A percentile compares a stretch with the other conserved stretches of the same genome.
These are phyloP conservation scores for Luperina nickerlii DNA, from an alignment of 2,888 invertebrate species.

Conservation along the genomic window DNA sequence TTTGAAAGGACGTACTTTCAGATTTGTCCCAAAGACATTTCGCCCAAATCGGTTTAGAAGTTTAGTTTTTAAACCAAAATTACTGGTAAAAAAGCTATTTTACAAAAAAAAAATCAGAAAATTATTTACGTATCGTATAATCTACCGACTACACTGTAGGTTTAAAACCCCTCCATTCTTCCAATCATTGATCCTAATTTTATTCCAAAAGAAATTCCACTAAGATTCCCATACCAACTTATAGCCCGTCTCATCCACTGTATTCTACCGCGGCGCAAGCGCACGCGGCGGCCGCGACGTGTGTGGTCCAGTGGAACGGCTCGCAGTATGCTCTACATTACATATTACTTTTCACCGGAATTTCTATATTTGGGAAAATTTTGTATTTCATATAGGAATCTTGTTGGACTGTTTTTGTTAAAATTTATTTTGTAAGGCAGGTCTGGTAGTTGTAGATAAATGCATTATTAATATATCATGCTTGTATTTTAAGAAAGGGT, in stretches of 20 bases:
- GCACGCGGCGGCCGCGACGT: slow-evolving; percentile 68
- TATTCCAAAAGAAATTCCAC: background rate
- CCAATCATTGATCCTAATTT: background rate
- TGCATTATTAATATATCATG: background rate
- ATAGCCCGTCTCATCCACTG: slow-evolving; percentile 40
- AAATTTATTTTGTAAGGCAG: background rate
- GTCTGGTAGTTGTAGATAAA: background rate
- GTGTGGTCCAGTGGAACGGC: slow-evolving; percentile 69
- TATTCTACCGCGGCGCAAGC: slow-evolving; percentile 34
- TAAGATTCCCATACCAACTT: slow-evolving; percentile 13
- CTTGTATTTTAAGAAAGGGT: background rate
- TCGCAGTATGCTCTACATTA: slow-evolving; percentile 67
- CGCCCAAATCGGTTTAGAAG: too few relatives aligned
- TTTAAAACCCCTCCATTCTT: background rate
- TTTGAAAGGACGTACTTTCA: too few relatives aligned
- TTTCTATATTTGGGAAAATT: slow-evolving; percentile 53
- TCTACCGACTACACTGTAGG: background rate
- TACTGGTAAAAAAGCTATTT: too few relatives aligned
- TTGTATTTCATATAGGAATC: slow-evolving; percentile 54
- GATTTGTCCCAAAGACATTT: too few relatives aligned
- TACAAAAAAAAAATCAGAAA: background rate
- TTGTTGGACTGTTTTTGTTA: slow-evolving; percentile 28
- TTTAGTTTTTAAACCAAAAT: too few relatives aligned
- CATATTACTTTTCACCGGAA: slow-evolving; percentile 53
- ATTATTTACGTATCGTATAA: background rate